Evolutionary conservation across 2,797 vertebrate species (phyloP).

Genomic region (Calcarius lapponicus): DNA sequence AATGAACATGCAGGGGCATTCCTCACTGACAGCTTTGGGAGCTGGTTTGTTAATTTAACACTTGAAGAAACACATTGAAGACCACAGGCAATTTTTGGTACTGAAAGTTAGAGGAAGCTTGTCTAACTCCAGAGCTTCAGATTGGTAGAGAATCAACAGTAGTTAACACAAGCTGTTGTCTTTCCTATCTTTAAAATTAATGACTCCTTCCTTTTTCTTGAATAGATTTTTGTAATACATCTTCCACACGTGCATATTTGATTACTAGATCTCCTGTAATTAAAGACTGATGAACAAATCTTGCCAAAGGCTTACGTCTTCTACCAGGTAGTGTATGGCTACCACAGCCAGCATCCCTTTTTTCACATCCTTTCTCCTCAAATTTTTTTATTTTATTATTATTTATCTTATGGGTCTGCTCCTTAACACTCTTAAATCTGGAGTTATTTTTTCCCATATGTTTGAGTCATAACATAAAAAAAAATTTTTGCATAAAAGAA

Average conservation of each 20-base stretch:
- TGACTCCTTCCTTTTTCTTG: neutral
- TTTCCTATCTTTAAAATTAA: neutral
- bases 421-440: neutral
- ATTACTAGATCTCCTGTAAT: neutral
- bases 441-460: neutral
- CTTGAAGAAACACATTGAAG: neutral
- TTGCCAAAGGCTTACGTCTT: neutral
- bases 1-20: neutral
- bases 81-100: neutral
- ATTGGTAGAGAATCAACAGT: neutral
- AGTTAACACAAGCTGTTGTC: neutral
- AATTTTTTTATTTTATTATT: neutral
- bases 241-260: neutral
- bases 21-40: neutral
- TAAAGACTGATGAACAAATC: neutral
- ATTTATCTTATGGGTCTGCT: neutral
- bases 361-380: neutral
- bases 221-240: neutral
- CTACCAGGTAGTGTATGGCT: neutral
- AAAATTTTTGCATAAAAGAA: neutral
- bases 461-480: neutral
- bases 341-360: neutral
- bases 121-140: neutral
- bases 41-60: conserved; percentile 36
- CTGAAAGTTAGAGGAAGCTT: neutral